Evolutionary conservation across 92 coral and sea anemone genomes (phyloP).

Genomic region (Anthopleura xanthogrammica): DNA sequence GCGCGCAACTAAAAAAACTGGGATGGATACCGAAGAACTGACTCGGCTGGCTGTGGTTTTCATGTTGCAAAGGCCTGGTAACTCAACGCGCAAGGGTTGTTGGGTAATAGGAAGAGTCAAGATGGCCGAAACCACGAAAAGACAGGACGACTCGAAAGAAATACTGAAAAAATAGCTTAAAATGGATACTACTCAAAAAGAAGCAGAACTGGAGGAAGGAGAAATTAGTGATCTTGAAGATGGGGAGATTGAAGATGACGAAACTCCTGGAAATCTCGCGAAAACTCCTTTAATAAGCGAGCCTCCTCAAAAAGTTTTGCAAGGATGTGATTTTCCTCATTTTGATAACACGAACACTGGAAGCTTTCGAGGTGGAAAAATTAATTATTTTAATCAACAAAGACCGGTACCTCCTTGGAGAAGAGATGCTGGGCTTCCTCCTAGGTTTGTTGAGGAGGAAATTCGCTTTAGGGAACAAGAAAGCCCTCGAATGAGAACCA

Average conservation of each 20-base stretch:
- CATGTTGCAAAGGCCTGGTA: slow-evolving; percentile 7
- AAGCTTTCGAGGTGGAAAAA: not conserved
- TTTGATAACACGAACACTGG: not conserved
- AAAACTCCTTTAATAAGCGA: slow-evolving; percentile 6
- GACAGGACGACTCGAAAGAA: not conserved
- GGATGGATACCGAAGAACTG: too few relatives aligned
- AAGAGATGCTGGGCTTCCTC: slow-evolving; percentile 16
- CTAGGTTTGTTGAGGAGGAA: slow-evolving; percentile 10
- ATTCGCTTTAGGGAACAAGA: slow-evolving; percentile 8
- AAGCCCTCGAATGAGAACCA: not conserved
- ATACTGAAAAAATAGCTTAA: slow-evolving; percentile 6
- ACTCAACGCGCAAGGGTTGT: not conserved
- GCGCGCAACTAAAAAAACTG: too few relatives aligned
- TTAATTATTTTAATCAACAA: slow-evolving; percentile 5
- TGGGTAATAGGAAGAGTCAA: slow-evolving; percentile 11
- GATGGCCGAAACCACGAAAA: not conserved
- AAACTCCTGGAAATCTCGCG: slow-evolving; percentile 10
- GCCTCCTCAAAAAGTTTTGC: not conserved
- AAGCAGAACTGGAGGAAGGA: slow-evolving; percentile 88
- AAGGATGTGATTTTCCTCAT: slow-evolving; percentile 15
- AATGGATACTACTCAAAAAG: slow-evolving; percentile 42
- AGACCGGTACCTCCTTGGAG: slow-evolving; percentile 1
- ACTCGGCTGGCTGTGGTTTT: not conserved
- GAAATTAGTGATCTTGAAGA: slow-evolving; percentile 96
- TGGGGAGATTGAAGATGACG: slow-evolving; percentile 90